phyloP scores from a whole-genome alignment of 1,140 invertebrate species.

The silkworm (Bombyx mori) region ASM3026992v2 NC_085130.1:7797501-7798000 shows the following conservation, averaged over 20 bases:
- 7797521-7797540: conserved; percentile 74
- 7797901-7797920: conserved; percentile 42
- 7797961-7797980: conserved; percentile 12
- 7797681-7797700: conserved; percentile 53
- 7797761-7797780: conserved; percentile 61
- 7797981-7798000: conserved; percentile 11
- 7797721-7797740: conserved; percentile 66
- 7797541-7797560: conserved; percentile 79
- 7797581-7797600: conserved; percentile 51
- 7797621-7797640: conserved; percentile 32
- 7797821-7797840: conserved; percentile 6
- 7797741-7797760: conserved; percentile 52
- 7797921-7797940: conserved; percentile 44
- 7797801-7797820: conserved; percentile 28
- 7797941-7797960: conserved; percentile 47
- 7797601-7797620: conserved; percentile 41
- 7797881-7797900: conserved; percentile 65
- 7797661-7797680: conserved; percentile 30
- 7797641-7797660: conserved; percentile 36
- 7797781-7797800: conserved; percentile 17
- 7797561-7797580: conserved; percentile 70
- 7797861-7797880: conserved; percentile 24
- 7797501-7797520: conserved; percentile 76
- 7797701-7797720: conserved; percentile 56
- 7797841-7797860: conserved; percentile 5